A percentile compares a stretch with the other conserved stretches of the same genome.
Evolutionary conservation across 2,888 invertebrate species (phyloP).

Genomic region (Eilema griseolum): DNA sequence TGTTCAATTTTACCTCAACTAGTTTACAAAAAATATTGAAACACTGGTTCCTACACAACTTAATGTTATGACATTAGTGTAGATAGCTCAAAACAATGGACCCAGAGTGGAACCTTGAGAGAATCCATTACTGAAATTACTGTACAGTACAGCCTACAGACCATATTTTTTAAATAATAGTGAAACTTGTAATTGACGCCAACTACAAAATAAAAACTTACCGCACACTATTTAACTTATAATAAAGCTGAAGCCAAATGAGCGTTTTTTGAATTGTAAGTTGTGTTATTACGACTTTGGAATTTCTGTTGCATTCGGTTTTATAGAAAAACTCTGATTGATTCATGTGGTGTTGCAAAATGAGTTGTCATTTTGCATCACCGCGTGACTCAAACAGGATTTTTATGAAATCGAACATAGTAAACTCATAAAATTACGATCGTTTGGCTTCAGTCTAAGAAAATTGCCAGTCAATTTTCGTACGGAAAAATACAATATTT

Average conservation of each 20-base stretch:
- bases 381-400: too few relatives aligned
- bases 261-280: too few relatives aligned
- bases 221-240: too few relatives aligned
- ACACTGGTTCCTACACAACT: neutral
- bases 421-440: too few relatives aligned
- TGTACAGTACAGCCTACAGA: neutral
- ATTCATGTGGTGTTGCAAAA: too few relatives aligned
- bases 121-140: slow-evolving; percentile 37
- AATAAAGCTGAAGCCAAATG: too few relatives aligned
- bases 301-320: too few relatives aligned
- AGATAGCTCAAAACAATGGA: slow-evolving; percentile 39
- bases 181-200: neutral
- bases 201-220: neutral
- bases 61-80: neutral
- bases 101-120: slow-evolving; percentile 48
- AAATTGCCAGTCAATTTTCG: neutral
- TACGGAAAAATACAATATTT: neutral
- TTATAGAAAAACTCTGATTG: too few relatives aligned
- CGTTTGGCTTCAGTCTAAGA: neutral
- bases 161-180: neutral
- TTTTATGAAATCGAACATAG: too few relatives aligned
- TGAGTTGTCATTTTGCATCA: too few relatives aligned
- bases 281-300: too few relatives aligned
- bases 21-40: neutral
- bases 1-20: neutral